Base-by-base conservation (phyloP, 2,888 invertebrate species). In the Stegophylla sp. region DNA sequence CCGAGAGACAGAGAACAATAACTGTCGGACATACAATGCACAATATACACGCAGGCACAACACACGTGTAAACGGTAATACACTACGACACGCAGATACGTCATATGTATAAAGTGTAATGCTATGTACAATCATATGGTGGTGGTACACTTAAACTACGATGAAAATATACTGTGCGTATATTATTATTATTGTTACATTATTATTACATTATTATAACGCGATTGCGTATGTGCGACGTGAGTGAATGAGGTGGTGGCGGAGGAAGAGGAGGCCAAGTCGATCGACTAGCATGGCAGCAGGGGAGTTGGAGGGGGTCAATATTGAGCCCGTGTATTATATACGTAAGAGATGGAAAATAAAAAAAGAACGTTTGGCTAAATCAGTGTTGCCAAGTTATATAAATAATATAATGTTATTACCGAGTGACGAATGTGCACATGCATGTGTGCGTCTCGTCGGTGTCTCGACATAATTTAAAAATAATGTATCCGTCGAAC, bases 381-480 rank as follows among this genome's bases (percentile, higher is more conserved):
- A 75, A 34, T 63, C 74, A 77, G 77, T 77, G 77, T 59, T 69
- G 77, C 77, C 77, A 69, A 69, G 67, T 77, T 77, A 69, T 77
- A 69, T 67, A 67, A 67, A 77, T 59, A 59, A 51, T 64, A 26
- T 12, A 23, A 28, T 74, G 63, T 67, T 69, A 69, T 77, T 64
- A 63, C 48, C 48, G 28, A 15, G 20, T 34, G 74, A 51, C 34
- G 74, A 48, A 20, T 41, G 23, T 1, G 23, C 53, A 53, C 53
- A 23, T 13, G 23, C 3, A 3, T 56, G 28, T 34, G 0, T 5
- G 9, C 56, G 23, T 20, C 3, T 12, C 53, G 53, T 23, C 53
- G 53, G 20, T 28, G 69, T 69, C 51, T 69, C 34, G 34, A 45
- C n/a, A 28, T 23, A 10, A 10, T 72, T 56, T 23, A 43, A 41